Evolutionary conservation across 2,113 vertebrate species (phyloP), one percentile per base, ranked within the genome.

Genomic region (Pseudolaguvia tuberculata): DNA sequence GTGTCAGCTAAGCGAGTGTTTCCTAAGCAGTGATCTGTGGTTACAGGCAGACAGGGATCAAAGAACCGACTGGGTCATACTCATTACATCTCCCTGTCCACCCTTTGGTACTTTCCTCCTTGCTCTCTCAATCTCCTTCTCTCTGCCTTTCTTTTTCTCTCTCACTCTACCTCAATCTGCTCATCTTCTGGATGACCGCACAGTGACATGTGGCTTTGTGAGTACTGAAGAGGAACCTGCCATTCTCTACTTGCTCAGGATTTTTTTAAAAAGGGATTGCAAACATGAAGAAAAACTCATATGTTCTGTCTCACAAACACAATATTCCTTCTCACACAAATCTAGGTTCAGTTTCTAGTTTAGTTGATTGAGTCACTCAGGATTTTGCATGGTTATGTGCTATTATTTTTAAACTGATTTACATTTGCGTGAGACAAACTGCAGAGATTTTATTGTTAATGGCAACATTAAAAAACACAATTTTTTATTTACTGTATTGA

Each of bases 211-310:
- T 61, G 57, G 74, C 73, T 80, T 78, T 80, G 74, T 27, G 21
- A 80, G 66, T 78, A 74, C 66, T 77, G 72, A 63, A 84, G 72
- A 81, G 73, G 72, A 84, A 77, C 79, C 79, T 83, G 83, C 83
- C 83, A 88, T 86, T 87, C 84, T 80, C 76, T 81, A 84, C 82
- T 85, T 80, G 75, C 77, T 84, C 75, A 81, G 77, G 76, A 72
- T 52, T 55, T 62, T 21, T 61, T 61, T 81, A 81, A 51, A 5
- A 72, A 50, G 72, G 42, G 47, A n/a, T 75, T 75, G 35, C 17
- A 67, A 58, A 62, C n/a, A 53, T n/a, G 52, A 35, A n/a, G 39
- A 8, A n/a, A 75, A 42, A 47, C 53, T 66, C 51, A 27, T 14
- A 29, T 51, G 56, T 51, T 20, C 27, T 58, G 48, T 42, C 29